Percentiles rank a stretch among this genome's conserved stretches.
Conservation (phyloP, 2,888 invertebrate species). For the Rugalucina vietnamica region DNA sequence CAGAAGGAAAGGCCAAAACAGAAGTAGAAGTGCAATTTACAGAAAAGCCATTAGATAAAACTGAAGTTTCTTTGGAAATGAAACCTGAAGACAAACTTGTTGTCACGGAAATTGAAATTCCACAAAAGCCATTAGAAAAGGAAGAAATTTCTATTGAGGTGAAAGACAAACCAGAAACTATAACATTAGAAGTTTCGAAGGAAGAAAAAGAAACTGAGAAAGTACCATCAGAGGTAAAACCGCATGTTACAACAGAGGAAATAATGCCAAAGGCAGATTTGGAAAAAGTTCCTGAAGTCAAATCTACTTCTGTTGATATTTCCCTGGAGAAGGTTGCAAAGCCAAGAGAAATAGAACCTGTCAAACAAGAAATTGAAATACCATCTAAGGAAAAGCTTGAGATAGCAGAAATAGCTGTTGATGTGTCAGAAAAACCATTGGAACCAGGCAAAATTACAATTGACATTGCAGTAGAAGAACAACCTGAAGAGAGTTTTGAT, state of each 20-base stretch:
- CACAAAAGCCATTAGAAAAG: constrained; percentile 16
- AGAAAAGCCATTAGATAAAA: neutral
- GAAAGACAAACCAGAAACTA: neutral
- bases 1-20: too few relatives aligned
- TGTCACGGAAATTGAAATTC: constrained; percentile 13
- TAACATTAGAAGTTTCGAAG: neutral
- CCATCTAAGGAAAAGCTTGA: constrained; percentile 41
- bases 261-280: neutral
- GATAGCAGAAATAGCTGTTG: neutral
- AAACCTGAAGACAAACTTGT: constrained; percentile 15
- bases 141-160: constrained; percentile 25
- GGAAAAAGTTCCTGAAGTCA: constrained; percentile 28
- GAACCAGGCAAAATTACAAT: constrained; percentile 33
- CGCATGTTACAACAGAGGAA: neutral
- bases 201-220: neutral
- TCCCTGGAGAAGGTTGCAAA: constrained; percentile 7
- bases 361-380: constrained; percentile 18
- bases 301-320: constrained; percentile 18
- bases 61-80: constrained; percentile 14
- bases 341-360: neutral
- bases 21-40: too few relatives aligned
- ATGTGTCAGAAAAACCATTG: constrained; percentile 23
- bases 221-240: neutral
- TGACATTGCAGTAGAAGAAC: constrained; percentile 38
- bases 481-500: constrained; percentile 51